Percentiles rank a stretch among this genome's conserved stretches.
phyloP scores from a whole-genome alignment of 2,888 invertebrate genomes.

The Athrips mouffetella region DNA sequence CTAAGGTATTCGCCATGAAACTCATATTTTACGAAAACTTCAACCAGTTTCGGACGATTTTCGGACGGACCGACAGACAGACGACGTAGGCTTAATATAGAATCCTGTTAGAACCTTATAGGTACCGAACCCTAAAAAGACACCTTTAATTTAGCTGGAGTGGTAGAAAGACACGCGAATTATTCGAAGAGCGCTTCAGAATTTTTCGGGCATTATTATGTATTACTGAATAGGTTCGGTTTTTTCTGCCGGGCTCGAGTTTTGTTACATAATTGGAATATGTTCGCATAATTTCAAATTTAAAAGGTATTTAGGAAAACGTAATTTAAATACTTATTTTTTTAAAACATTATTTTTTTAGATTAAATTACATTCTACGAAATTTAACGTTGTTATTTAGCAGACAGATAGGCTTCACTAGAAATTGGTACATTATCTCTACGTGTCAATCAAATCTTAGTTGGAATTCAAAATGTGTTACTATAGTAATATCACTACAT shows the following conservation, averaged over 20 bases:
- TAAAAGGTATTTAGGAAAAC: neutral
- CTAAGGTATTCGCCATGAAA: too few relatives aligned
- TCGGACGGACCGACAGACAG: too few relatives aligned
- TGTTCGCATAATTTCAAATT: neutral
- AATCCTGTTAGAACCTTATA: too few relatives aligned
- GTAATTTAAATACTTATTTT: neutral
- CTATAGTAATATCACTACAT: constrained; percentile 25
- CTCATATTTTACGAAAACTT: too few relatives aligned
- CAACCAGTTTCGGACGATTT: too few relatives aligned
- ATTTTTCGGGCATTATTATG: neutral
- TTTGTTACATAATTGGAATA: neutral
- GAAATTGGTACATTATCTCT: neutral
- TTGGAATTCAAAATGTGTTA: constrained; percentile 30
- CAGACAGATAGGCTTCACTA: neutral
- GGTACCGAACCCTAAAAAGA: too few relatives aligned
- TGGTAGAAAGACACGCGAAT: too few relatives aligned
- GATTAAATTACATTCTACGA: too few relatives aligned
- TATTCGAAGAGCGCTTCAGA: neutral
- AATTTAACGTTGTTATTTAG: too few relatives aligned
- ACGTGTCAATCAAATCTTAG: constrained; percentile 23
- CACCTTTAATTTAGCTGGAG: too few relatives aligned
- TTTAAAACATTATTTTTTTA: too few relatives aligned
- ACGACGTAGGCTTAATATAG: too few relatives aligned
- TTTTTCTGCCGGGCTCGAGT: neutral
- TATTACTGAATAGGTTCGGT: neutral